A percentile compares a stretch with the other conserved stretches of the same genome.
phyloP scores from a whole-genome alignment of 2,888 invertebrate genomes.

The Eilema sororculum region DNA sequence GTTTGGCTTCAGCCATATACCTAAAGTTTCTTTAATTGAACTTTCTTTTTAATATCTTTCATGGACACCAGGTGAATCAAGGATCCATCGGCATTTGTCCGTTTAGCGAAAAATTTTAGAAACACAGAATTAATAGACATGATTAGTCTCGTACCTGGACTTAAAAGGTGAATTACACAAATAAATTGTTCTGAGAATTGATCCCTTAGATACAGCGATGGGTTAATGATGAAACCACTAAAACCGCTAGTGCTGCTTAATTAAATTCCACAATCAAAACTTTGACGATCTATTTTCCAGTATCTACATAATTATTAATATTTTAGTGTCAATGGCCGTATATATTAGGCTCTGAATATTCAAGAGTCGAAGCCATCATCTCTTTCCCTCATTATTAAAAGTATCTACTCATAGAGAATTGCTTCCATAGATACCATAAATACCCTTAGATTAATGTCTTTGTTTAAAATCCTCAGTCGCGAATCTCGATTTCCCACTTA shows the following conservation, averaged over 20 bases:
- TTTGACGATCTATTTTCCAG: neutral
- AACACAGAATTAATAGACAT: too few relatives aligned
- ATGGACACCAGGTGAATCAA: too few relatives aligned
- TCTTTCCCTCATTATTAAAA: neutral
- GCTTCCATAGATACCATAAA: conserved; percentile 14
- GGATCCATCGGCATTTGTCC: neutral
- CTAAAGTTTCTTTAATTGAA: too few relatives aligned
- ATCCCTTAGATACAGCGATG: neutral
- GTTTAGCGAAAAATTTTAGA: neutral
- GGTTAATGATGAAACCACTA: neutral
- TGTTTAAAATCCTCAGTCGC: conserved; percentile 11
- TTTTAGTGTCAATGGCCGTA: neutral
- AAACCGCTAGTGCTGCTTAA: neutral
- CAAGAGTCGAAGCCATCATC: too few relatives aligned
- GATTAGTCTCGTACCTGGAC: too few relatives aligned
- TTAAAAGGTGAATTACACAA: neutral
- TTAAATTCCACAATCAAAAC: neutral
- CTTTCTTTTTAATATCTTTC: too few relatives aligned
- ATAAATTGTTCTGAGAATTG: neutral
- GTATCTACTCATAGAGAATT: conserved; percentile 13
- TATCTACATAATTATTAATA: neutral
- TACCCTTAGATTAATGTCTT: conserved; percentile 18
- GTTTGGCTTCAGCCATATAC: too few relatives aligned
- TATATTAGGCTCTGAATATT: neutral
- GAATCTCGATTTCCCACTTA: conserved; percentile 19